Base-by-base conservation (phyloP, 30 jellyfish, hydroid and myxozoan species). In the Cassiopea xamachana region DNA sequence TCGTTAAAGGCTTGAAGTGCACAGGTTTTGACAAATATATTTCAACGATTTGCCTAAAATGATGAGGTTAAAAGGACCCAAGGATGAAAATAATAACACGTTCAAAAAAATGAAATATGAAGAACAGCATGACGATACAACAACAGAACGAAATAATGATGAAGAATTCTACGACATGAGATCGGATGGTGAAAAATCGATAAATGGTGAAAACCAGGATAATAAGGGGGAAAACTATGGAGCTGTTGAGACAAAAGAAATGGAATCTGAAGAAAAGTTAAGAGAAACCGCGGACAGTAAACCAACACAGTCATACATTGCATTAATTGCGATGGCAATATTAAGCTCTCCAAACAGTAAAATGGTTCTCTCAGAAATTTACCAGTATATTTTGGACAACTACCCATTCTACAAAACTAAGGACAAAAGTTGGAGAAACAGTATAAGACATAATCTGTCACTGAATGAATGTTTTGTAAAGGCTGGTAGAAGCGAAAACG, bases 391-490 rank as follows among this genome's bases (percentile, higher is more conserved):
- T 59, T 48, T 88, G 60, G 98, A 84, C 39, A 88, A 88, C 72
- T 88, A 93, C 75, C 97, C 98, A 68, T 93, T 76, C 79, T 93
- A 87, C 90, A 92, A 89, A 84, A 86, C 94, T 1, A 97, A 93
- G 44, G 98, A 93, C 76, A 93, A 93, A 71, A 93, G 98, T 71
- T 93, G 98, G 98, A 73, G 98, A 48, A 93, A 93, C 94, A 93
- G 98, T 64, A 84, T 93, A n/a, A 90, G 98, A 61, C 98, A 93
- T 62, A 93, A 93, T 67, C 88, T 93, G 27, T 89, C 97, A 45
- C 71, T 93, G 88, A 93, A 93, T 50, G 98, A 93, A 64, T 93
- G 98, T 67, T 93, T 93, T 85, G 80, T 93, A 73, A 93, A 93
- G 80, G 98, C 91, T 16, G 98, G 97, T 50, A 69, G 98, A 47